Evolutionary conservation across 2,888 invertebrate genomes (phyloP).

Genomic region (Petrophora chlorosata): DNA sequence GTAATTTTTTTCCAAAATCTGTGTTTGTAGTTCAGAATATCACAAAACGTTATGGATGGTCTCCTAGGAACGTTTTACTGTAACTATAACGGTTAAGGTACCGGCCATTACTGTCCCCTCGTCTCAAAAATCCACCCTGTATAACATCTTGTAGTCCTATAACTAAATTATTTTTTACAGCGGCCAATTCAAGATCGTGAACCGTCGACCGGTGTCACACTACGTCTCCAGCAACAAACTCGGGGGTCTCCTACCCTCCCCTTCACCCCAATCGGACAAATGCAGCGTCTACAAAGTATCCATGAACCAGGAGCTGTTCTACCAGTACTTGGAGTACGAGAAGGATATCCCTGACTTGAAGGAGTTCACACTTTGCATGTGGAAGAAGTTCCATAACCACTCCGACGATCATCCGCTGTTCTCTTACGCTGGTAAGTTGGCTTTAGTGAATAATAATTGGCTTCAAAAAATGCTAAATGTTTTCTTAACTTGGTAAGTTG

Average conservation of each 20-base stretch:
- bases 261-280: conserved; percentile 66
- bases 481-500: too few relatives aligned
- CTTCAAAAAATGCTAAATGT: too few relatives aligned
- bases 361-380: conserved; percentile 92
- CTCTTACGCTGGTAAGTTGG: conserved; percentile 92
- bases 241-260: conserved; percentile 36
- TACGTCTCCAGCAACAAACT: conserved; percentile 45
- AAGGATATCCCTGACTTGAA: conserved; percentile 88
- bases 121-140: too few relatives aligned
- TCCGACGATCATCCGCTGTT: conserved; percentile 92
- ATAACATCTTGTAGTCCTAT: background rate
- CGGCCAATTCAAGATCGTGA: conserved; percentile 63
- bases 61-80: too few relatives aligned
- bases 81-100: too few relatives aligned
- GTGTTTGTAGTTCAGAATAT: too few relatives aligned
- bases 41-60: too few relatives aligned
- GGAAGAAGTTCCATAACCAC: conserved; percentile 93
- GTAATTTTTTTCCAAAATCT: too few relatives aligned
- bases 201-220: conserved; percentile 55
- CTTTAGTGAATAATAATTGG: too few relatives aligned
- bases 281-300: conserved; percentile 89
- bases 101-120: too few relatives aligned
- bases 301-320: conserved; percentile 86
- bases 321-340: conserved; percentile 90
- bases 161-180: conserved; percentile 41